Evolutionary conservation across 1,140 invertebrate species (phyloP).

Genomic region (Ostrea denselamellosa): DNA sequence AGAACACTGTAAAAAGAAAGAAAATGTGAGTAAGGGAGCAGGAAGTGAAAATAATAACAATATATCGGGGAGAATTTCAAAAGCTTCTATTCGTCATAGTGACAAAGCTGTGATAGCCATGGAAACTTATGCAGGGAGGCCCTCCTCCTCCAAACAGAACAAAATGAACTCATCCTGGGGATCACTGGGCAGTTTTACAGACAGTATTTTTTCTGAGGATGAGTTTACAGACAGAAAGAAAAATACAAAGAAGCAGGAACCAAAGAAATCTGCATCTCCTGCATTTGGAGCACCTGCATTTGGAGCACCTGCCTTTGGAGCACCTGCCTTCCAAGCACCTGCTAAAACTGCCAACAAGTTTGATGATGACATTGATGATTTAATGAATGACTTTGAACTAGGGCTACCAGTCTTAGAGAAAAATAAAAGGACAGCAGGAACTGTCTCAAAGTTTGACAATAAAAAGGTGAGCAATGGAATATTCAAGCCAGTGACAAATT

Average conservation of each 20-base stretch:
- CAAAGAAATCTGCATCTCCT: constrained; percentile 44
- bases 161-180: constrained; percentile 66
- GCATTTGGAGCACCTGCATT: constrained; percentile 32
- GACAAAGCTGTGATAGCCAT: constrained; percentile 32
- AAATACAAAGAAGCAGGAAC: constrained; percentile 52
- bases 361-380: constrained; percentile 60
- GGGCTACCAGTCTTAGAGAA: constrained; percentile 73
- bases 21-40: constrained; percentile 23
- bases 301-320: constrained; percentile 9
- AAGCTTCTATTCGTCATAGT: constrained; percentile 35
- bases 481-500: constrained; percentile 74
- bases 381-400: constrained; percentile 72
- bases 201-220: constrained; percentile 75
- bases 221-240: constrained; percentile 63
- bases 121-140: constrained; percentile 50
- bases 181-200: constrained; percentile 71
- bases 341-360: constrained; percentile 49
- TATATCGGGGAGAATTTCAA: constrained; percentile 30
- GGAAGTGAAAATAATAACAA: constrained; percentile 56
- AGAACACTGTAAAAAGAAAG: constrained; percentile 57
- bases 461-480: constrained; percentile 65
- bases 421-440: constrained; percentile 57
- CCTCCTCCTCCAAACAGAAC: constrained; percentile 57
- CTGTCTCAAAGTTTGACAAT: constrained; percentile 44
- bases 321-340: not conserved